Base-by-base conservation (phyloP, 1,140 invertebrate genomes). In the Drosophila oshimai region DNA sequence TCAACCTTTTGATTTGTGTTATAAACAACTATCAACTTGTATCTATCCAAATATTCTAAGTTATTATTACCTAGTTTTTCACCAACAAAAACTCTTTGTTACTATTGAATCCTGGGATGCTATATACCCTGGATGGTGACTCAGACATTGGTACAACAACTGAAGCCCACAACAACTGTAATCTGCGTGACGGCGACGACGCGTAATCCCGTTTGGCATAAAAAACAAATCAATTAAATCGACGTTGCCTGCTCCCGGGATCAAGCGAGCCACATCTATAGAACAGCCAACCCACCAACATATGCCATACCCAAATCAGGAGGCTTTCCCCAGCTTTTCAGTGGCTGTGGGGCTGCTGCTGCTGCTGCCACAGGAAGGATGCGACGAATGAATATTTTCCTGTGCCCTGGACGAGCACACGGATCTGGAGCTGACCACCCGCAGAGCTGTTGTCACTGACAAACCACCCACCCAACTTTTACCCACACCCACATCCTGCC, bases 191-290 rank as follows among this genome's bases (percentile, higher is more conserved):
- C 71, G 61, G 77, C 80, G 67, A 75, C 71, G 41, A 73, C 57
- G 54, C 73, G 70, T 78, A 89, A 90, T 90, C 89, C 87, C 76
- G 61, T 68, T 89, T 90, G 87, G 84, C 78, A 90, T 90, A 90
- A 90, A 90, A 90, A 90, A 90, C 89, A 90, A 90, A 90, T 90
- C 89, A 90, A 90, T 90, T 90, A 90, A 90, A 89, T 89, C 54
- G 73, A 70, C 64, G 65, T 65, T 44, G 60, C 44, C 26, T 20
- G 44, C 62, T 65, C 60, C 20, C 20, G 33, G 60, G 42, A 64
- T 67, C 60, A 39, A 15, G 57, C 20, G 0, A 6, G 12, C 22
- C 10, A 5, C 24, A 33, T 22, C 57, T 37, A 28, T 29, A 12
- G 9, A 18, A 36, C 15, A 31, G 20, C 49, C 49, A 20, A 18